Percentiles rank a stretch among this genome's conserved stretches.
These are phyloP conservation scores for Rhagoletis zephyria DNA, from an alignment of 1,140 invertebrate species.

Conservation along the genomic window DNA sequence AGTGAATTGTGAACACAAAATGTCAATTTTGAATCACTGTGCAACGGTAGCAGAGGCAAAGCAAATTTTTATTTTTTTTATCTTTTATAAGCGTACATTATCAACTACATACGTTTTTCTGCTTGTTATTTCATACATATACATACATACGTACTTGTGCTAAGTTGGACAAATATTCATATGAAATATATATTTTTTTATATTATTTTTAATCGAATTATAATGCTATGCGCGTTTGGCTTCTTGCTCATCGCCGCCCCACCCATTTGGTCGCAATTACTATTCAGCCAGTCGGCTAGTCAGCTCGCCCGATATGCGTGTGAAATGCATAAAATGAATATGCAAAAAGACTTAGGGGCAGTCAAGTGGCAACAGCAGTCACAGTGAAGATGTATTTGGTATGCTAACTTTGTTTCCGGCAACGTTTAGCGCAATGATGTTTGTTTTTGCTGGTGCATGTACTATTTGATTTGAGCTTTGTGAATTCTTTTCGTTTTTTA, in stretches of 20 bases:
- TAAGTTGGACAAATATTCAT: neutral
- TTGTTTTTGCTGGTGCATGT: neutral
- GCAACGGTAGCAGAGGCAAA: too few species aligned
- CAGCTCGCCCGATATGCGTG: neutral
- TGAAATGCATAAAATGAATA: constrained; percentile 27
- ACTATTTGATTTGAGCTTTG: neutral
- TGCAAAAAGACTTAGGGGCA: neutral
- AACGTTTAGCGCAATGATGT: neutral
- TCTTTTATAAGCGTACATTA: neutral
- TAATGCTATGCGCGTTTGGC: constrained; percentile 5
- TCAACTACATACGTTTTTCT: neutral
- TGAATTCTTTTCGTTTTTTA: constrained; percentile 14
- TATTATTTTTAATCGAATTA: constrained; percentile 31
- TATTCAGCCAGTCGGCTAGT: neutral
- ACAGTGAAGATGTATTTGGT: constrained; percentile 20
- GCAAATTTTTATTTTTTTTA: neutral
- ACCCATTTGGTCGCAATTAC: neutral
- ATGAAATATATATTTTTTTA: neutral
- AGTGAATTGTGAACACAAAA: too few species aligned
- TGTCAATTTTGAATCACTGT: too few species aligned
- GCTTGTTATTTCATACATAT: neutral
- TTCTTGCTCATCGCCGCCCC: neutral
- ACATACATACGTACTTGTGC: neutral
- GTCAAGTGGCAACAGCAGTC: neutral
- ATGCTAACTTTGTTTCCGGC: constrained; percentile 48